Evolutionary conservation across 2,113 vertebrate species (phyloP).

Genomic region (Microtus ochrogaster): DNA sequence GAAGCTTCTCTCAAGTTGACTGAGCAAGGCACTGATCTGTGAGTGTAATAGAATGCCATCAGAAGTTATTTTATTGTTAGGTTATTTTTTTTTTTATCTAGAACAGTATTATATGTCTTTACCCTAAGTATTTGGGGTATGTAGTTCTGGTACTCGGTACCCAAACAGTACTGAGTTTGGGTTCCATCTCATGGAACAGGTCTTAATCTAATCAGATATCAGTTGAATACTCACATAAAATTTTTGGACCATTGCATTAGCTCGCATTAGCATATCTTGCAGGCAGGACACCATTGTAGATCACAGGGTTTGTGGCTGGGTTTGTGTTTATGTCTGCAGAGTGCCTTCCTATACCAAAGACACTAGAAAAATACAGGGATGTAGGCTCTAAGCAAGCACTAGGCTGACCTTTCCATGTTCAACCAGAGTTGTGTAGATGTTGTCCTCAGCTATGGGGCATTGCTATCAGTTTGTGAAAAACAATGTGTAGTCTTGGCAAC

Average conservation of each 20-base stretch:
- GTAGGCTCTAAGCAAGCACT: neutral
- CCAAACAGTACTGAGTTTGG: neutral
- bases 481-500: neutral
- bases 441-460: neutral
- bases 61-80: neutral
- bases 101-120: neutral
- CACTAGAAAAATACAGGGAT: neutral
- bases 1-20: neutral
- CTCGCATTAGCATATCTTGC: neutral
- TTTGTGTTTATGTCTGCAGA: neutral
- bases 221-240: neutral
- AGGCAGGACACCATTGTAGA: neutral
- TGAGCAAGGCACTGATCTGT: neutral
- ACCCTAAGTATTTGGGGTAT: neutral
- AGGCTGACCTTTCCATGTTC: neutral
- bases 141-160: neutral
- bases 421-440: neutral
- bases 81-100: neutral
- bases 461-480: neutral
- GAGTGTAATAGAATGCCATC: neutral
- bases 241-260: neutral
- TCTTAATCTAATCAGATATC: neutral
- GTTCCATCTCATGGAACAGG: neutral
- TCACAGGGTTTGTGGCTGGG: neutral
- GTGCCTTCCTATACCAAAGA: neutral